phyloP scores from a whole-genome alignment of 2,797 vertebrate species.

The Pelochelys cantorii region DNA sequence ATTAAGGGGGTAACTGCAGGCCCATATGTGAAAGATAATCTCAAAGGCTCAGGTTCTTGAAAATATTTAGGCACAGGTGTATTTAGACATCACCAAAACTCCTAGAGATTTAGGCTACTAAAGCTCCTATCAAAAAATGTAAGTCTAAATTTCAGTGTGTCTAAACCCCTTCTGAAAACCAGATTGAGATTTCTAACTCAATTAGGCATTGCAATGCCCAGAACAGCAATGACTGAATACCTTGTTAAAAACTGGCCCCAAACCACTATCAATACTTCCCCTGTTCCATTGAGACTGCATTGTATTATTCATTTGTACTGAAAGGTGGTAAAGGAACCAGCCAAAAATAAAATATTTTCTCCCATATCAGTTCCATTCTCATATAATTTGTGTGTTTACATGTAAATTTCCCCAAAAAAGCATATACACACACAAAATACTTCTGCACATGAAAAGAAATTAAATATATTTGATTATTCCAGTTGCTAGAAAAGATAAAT shows the following conservation, averaged over 20 bases:
- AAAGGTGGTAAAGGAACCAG: conserved; percentile 10
- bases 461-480: background rate
- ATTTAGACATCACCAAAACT: background rate
- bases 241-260: background rate
- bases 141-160: background rate
- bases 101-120: background rate
- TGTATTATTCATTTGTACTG: background rate
- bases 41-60: background rate
- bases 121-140: background rate
- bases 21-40: background rate
- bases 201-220: background rate
- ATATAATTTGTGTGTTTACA: conserved; percentile 25
- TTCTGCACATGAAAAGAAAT: background rate
- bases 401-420: no score
- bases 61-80: background rate
- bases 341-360: conserved; percentile 25
- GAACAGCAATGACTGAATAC: background rate
- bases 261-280: conserved; percentile 39
- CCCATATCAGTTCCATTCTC: background rate
- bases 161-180: background rate
- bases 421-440: background rate
- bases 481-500: background rate
- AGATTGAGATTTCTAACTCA: background rate
- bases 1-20: conserved; percentile 13
- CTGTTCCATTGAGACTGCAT: conserved; percentile 1